Base-by-base conservation (phyloP, 2,888 invertebrate species). In the Nemotelus nigrinus region DNA sequence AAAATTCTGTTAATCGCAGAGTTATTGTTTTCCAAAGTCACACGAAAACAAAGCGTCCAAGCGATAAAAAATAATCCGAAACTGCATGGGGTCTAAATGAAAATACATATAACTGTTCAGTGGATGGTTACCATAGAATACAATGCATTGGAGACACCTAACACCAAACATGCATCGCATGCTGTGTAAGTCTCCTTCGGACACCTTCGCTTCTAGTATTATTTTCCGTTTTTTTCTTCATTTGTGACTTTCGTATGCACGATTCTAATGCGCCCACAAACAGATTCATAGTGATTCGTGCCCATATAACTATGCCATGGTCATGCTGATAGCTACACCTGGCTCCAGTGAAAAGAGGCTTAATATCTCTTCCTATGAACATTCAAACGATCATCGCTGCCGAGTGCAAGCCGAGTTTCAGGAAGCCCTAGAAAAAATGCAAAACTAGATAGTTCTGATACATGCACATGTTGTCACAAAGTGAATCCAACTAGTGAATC, bases 381-480 rank as follows among this genome's bases (percentile, higher is more conserved):
- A 50, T 39, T 48, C 41, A 25, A 68, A 39, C 41, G 67, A 4
- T 50, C 44, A 10, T 63, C 39, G 4, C 65, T 8, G n/a, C 67
- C n/a, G 25, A 25, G 67, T 50, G 25, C 25, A 41, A 48, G 67
- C 4, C 50, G 48, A 48, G 25, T 39, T 68, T n/a, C 67, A 68
- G 67, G 67, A 68, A 68, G 67, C 67, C 67, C 50, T 68, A 68
- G 50, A 68, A 68, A 50, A 68, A 60, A 60, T 60, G 60, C 25
- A 60, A 60, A 60, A 60, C 7, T 39, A 43, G 7, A 60, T 25
- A 25, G 25, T 25, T 25, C 25, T 25, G 25, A 25, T 25, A 25
- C 25, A 25, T 25, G 25, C 25, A 25, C 25, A 25, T 25, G 25
- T 25, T 25, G 25, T 25, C 25, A 25, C 25, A 1, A 25, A 25